Evolutionary conservation across 2,888 invertebrate genomes (phyloP).

Genomic region (Brachypterus glaber): DNA sequence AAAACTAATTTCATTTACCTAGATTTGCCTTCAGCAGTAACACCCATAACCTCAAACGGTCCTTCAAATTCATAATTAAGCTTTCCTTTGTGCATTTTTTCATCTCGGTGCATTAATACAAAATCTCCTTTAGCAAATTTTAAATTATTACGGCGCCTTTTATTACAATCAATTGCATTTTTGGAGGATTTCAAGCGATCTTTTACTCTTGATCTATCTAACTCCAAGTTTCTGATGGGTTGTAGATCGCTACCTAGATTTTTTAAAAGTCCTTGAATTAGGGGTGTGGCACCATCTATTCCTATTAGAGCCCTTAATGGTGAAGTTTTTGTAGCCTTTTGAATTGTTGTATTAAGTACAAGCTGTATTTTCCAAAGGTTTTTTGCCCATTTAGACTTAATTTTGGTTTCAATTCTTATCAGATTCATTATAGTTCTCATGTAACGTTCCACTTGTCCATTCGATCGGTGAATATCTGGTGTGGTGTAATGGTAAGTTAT

Average conservation of each 20-base stretch:
- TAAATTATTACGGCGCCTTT: constrained; percentile 4
- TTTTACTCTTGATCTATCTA: constrained; percentile 15
- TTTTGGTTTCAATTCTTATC: constrained; percentile 4
- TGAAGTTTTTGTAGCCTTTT: constrained; percentile 19
- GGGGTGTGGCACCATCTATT: constrained; percentile 16
- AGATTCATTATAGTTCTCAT: constrained; percentile 5
- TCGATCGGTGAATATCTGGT: constrained; percentile 6
- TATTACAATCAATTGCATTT: not conserved
- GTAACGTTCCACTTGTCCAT: not conserved
- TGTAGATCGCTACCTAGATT: constrained; percentile 14
- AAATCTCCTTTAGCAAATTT: constrained; percentile 8
- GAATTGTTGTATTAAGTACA: constrained; percentile 19
- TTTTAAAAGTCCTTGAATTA: constrained; percentile 19
- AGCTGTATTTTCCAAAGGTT: constrained; percentile 21
- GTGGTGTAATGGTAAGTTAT: constrained; percentile 15
- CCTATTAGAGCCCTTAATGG: constrained; percentile 20
- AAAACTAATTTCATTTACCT: too few species aligned
- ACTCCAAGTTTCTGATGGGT: constrained; percentile 15
- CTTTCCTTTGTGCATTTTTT: constrained; percentile 13
- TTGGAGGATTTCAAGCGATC: not conserved
- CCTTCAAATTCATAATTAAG: constrained; percentile 15
- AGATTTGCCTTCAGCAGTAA: constrained; percentile 12
- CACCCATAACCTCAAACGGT: constrained; percentile 12
- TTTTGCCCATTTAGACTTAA: constrained; percentile 20
- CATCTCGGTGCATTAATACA: constrained; percentile 13